These are phyloP conservation scores for Chymomyza costata DNA, from an alignment of 1,140 invertebrate genomes.

Conservation along the genomic window DNA sequence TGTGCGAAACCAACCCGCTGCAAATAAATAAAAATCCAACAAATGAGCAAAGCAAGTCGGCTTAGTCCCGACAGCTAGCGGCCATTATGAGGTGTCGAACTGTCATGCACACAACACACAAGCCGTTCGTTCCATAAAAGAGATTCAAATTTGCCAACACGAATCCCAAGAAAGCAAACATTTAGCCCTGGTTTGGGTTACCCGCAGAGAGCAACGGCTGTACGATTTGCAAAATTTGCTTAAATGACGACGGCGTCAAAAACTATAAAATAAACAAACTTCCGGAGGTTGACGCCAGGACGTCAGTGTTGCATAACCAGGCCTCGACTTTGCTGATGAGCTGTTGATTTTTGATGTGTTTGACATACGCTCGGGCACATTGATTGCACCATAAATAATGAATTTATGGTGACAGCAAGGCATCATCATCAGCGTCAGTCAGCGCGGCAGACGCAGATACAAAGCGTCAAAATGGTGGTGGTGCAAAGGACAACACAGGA, in stretches of 20 bases:
- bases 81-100: constrained; percentile 27
- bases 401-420: constrained; percentile 74
- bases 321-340: constrained; percentile 41
- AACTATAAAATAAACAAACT: constrained; percentile 75
- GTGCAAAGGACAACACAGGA: constrained; percentile 7
- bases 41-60: constrained; percentile 7
- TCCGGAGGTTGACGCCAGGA: constrained; percentile 33
- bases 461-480: constrained; percentile 7
- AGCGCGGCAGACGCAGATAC: too few relatives aligned
- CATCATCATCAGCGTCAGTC: constrained; percentile 47
- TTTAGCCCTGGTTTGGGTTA: constrained; percentile 34
- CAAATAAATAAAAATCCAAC: constrained; percentile 13
- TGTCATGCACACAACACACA: too few relatives aligned
- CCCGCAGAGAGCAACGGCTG: constrained; percentile 34
- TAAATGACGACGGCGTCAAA: constrained; percentile 41
- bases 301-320: neutral
- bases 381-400: constrained; percentile 75
- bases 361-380: constrained; percentile 75
- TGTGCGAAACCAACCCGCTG: neutral
- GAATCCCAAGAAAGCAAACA: constrained; percentile 21
- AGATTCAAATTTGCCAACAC: constrained; percentile 40
- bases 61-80: constrained; percentile 2
- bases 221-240: constrained; percentile 44
- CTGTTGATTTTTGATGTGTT: constrained; percentile 74
- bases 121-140: too few relatives aligned